A percentile compares a stretch with the other conserved stretches of the same genome.
Evolutionary conservation across 2,888 invertebrate species (phyloP).

Genomic region (Drosophila conformis): DNA sequence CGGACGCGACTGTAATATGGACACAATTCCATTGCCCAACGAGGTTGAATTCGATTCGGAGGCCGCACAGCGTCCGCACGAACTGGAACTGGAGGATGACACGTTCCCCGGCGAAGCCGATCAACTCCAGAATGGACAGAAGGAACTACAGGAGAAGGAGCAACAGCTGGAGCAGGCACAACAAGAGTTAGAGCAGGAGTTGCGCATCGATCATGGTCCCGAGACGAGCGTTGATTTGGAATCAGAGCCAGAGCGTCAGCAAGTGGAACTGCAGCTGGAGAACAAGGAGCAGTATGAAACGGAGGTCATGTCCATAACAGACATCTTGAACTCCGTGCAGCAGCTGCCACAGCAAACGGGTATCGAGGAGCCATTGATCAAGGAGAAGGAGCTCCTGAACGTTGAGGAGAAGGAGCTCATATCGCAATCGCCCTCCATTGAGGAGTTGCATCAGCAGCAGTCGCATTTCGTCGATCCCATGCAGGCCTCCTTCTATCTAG

Average conservation of each 20-base stretch:
- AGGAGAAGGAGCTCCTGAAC: slow-evolving; percentile 76
- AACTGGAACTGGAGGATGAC: slow-evolving; percentile 73
- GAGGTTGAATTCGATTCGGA: slow-evolving; percentile 83
- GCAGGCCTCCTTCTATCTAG: slow-evolving; percentile 79
- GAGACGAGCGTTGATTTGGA: slow-evolving; percentile 19
- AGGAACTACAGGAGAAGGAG: slow-evolving; percentile 9
- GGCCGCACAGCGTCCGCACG: slow-evolving; percentile 83
- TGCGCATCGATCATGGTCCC: slow-evolving; percentile 13
- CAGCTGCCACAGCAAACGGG: slow-evolving; percentile 71
- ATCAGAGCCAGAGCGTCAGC: slow-evolving; percentile 9
- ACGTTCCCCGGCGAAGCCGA: slow-evolving; percentile 47
- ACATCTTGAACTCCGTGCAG: slow-evolving; percentile 83
- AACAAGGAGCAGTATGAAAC: not conserved
- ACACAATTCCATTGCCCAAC: slow-evolving; percentile 81
- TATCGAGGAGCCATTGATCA: slow-evolving; percentile 53
- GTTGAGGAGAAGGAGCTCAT: slow-evolving; percentile 81
- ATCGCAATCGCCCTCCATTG: slow-evolving; percentile 81
- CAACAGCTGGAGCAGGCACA: slow-evolving; percentile 47
- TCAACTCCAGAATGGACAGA: slow-evolving; percentile 53
- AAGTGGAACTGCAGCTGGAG: slow-evolving; percentile 1
- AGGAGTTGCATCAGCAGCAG: slow-evolving; percentile 72
- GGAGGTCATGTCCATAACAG: slow-evolving; percentile 74
- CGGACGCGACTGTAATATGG: slow-evolving; percentile 79
- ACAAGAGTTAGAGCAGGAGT: not conserved
- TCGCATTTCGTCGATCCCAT: slow-evolving; percentile 63